phyloP scores from a whole-genome alignment of 1,140 invertebrate genomes.

The Mercenaria mercenaria region DNA sequence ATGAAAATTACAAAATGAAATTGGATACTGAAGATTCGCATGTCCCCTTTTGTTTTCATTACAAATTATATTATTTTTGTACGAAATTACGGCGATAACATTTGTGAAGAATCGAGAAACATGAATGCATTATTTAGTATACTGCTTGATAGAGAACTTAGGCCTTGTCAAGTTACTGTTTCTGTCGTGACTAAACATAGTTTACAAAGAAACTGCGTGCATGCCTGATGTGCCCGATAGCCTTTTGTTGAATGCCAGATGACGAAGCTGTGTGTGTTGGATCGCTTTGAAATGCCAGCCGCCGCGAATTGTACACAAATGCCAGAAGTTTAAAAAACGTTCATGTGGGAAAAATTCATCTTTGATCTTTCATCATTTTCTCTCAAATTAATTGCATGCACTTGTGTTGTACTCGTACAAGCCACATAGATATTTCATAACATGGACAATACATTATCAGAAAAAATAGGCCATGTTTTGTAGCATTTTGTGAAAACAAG shows the following conservation, averaged over 20 bases:
- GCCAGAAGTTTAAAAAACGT: constrained; percentile 13
- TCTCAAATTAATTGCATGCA: constrained; percentile 16
- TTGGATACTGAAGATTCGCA: neutral
- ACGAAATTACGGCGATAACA: neutral
- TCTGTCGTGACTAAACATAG: constrained; percentile 3
- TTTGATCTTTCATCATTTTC: constrained; percentile 3
- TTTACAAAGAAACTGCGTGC: neutral
- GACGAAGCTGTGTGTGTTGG: neutral
- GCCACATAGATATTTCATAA: neutral
- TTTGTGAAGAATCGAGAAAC: neutral
- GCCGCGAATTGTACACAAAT: neutral
- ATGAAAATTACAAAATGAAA: constrained; percentile 22
- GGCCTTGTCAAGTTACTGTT: neutral
- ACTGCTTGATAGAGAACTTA: neutral
- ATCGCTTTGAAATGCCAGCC: neutral
- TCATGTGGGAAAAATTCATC: constrained; percentile 11
- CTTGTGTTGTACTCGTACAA: neutral
- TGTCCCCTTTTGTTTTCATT: constrained; percentile 23
- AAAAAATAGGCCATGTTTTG: neutral
- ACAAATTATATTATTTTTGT: neutral
- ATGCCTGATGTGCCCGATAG: neutral
- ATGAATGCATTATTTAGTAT: constrained; percentile 1
- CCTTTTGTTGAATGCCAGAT: neutral
- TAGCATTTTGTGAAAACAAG: neutral
- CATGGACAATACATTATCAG: neutral